These are phyloP conservation scores for Zelleria hepariella DNA, from an alignment of 2,888 invertebrate genomes.

Conservation along the genomic window DNA sequence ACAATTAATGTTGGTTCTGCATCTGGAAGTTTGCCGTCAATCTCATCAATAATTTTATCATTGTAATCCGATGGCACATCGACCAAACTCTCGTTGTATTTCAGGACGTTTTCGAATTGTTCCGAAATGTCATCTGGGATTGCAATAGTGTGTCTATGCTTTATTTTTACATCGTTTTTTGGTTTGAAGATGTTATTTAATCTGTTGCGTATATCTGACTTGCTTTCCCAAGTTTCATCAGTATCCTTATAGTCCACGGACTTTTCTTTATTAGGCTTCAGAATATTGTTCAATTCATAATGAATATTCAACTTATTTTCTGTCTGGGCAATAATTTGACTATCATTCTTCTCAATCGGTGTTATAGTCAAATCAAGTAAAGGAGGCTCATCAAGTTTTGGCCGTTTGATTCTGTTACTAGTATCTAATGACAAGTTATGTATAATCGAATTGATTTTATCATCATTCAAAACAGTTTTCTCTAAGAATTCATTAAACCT, in stretches of 20 bases:
- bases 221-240: neutral
- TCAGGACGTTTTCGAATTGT: neutral
- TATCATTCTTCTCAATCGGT: constrained; percentile 15
- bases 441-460: constrained; percentile 59
- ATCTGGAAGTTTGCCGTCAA: constrained; percentile 15
- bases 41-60: constrained; percentile 2
- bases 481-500: constrained; percentile 56
- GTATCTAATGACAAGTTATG: constrained; percentile 54
- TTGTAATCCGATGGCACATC: neutral
- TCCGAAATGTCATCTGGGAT: neutral
- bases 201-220: neutral
- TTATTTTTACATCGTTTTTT: neutral
- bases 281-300: neutral
- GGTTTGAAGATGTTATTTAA: neutral
- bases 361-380: constrained; percentile 15
- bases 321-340: neutral
- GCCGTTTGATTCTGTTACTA: constrained; percentile 25
- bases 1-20: constrained; percentile 30
- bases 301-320: neutral
- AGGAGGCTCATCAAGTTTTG: constrained; percentile 20
- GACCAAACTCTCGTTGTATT: neutral
- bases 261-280: neutral
- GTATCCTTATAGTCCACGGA: neutral
- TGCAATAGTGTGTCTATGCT: neutral
- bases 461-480: constrained; percentile 58